A percentile compares a stretch with the other conserved stretches of the same genome.
These are phyloP conservation scores for Micromussa lordhowensis DNA, from an alignment of 92 coral and sea anemone species.

Conservation along the genomic window DNA sequence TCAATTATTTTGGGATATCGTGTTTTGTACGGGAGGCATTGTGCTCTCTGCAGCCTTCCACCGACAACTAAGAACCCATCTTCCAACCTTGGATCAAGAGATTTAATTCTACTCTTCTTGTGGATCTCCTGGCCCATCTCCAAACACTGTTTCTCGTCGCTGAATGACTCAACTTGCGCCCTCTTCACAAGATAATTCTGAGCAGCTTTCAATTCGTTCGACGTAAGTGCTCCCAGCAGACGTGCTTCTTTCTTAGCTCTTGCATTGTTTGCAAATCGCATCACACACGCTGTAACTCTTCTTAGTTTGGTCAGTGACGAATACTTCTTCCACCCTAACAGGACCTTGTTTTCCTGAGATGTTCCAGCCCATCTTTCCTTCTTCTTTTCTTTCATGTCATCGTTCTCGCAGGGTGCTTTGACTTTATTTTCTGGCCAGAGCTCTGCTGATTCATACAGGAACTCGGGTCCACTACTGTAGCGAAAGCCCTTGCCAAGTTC, in stretches of 20 bases:
- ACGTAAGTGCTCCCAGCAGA: neutral
- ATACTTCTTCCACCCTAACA: constrained; percentile 5
- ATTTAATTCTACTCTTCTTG: no score
- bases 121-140: neutral
- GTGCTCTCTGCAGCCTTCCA: no score
- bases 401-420: neutral
- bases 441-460: constrained; percentile 7
- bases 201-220: neutral
- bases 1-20: no score
- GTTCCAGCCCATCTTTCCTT: constrained; percentile 7
- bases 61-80: no score
- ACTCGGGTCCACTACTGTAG: neutral
- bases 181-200: no score
- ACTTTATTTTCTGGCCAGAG: constrained; percentile 12
- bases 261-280: neutral
- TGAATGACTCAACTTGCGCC: no score
- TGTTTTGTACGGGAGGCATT: no score
- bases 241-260: neutral
- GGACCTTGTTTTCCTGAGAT: neutral
- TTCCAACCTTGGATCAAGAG: no score
- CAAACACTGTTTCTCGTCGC: no score
- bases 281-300: constrained; percentile 11
- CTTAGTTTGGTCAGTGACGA: neutral
- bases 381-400: neutral
- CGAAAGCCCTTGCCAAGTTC: neutral